These are phyloP conservation scores for Eufriesea mexicana DNA, from an alignment of 1,140 invertebrate species.

Conservation along the genomic window DNA sequence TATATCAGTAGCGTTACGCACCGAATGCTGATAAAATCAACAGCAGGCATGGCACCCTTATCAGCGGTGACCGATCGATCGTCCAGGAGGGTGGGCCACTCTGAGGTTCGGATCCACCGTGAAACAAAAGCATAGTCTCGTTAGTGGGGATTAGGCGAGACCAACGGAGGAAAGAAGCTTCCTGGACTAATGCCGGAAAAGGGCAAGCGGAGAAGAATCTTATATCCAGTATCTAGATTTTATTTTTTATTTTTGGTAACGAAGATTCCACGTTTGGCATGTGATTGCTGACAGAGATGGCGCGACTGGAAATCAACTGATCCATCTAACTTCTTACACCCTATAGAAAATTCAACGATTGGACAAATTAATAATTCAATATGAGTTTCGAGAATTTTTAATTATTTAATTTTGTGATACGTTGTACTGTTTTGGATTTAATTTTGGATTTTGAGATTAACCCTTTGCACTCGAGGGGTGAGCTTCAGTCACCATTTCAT, in stretches of 20 bases:
- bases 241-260: neutral
- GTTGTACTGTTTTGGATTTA: too few relatives aligned
- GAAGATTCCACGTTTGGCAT: neutral
- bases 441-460: too few relatives aligned
- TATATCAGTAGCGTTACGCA: conserved; percentile 55
- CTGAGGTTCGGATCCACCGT: conserved; percentile 17
- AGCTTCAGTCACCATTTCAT: too few relatives aligned
- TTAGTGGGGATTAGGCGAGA: conserved; percentile 62
- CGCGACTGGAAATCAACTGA: neutral
- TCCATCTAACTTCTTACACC: too few relatives aligned
- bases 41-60: conserved; percentile 47
- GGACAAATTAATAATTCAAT: too few relatives aligned
- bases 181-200: conserved; percentile 32
- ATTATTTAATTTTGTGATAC: too few relatives aligned
- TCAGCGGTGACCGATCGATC: conserved; percentile 58
- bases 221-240: conserved; percentile 19
- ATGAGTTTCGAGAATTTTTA: too few relatives aligned
- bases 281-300: neutral
- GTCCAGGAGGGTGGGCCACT: conserved; percentile 48
- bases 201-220: neutral
- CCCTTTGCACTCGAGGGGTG: too few relatives aligned
- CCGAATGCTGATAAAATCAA: conserved; percentile 57
- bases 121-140: conserved; percentile 65
- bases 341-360: too few relatives aligned
- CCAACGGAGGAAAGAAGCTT: conserved; percentile 41